Percentiles rank a stretch among this genome's conserved stretches.
These are phyloP conservation scores for Muntiacus muntjak DNA, from an alignment of 2,113 vertebrate species.

Conservation along the genomic window DNA sequence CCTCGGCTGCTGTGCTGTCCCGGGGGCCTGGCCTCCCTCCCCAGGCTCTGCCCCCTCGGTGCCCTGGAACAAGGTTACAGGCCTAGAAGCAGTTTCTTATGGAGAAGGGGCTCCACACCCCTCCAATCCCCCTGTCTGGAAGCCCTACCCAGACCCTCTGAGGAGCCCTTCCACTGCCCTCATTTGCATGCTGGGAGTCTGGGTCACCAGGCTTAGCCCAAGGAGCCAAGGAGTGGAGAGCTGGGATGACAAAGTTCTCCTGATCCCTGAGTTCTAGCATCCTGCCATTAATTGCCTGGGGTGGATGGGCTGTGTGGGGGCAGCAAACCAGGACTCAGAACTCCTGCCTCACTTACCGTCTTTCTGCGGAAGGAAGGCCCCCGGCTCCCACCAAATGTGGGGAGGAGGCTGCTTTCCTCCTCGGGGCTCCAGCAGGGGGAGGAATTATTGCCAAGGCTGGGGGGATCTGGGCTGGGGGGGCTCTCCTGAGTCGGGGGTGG, in stretches of 20 bases:
- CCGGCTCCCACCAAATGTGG: constrained; percentile 71
- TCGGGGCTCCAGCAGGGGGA: constrained; percentile 72
- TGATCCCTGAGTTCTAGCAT: neutral
- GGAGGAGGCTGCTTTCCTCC: constrained; percentile 73
- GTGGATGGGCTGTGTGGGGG: neutral
- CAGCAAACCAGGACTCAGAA: neutral
- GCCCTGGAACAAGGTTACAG: constrained; percentile 53
- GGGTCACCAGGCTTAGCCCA: neutral
- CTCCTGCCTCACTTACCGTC: neutral
- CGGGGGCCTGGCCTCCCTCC: constrained; percentile 43
- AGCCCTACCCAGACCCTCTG: neutral
- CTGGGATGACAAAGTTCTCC: neutral
- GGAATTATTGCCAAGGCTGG: constrained; percentile 65
- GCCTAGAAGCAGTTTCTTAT: neutral
- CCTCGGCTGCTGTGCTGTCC: constrained; percentile 56
- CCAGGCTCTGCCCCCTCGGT: constrained; percentile 44
- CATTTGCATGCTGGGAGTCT: neutral
- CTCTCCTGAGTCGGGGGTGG: constrained; percentile 68
- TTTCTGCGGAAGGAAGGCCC: constrained; percentile 61
- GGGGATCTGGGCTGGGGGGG: constrained; percentile 48
- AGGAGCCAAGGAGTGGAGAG: neutral
- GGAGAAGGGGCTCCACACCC: neutral
- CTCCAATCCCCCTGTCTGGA: neutral
- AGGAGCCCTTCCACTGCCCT: neutral
- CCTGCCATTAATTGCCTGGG: neutral